Conservation (phyloP, 2,113 vertebrate species). For the Chelonoidis abingdonii region DNA sequence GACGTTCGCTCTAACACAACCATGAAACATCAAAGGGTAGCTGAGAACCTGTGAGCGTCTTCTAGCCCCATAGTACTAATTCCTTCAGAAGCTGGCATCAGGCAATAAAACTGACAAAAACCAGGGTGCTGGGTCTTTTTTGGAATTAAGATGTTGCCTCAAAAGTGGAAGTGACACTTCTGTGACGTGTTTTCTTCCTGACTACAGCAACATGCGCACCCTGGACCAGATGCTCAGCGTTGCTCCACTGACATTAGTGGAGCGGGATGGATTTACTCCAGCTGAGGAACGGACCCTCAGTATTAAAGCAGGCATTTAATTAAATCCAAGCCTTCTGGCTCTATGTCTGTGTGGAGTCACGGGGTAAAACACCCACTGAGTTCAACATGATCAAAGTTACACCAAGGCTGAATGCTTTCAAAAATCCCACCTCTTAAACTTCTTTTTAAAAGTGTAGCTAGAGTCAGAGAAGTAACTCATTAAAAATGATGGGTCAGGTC, state of each 20-base stretch:
- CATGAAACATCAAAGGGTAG: neutral
- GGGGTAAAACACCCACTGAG: neutral
- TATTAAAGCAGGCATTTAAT: neutral
- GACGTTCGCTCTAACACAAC: accelerated
- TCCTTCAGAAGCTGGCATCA: neutral
- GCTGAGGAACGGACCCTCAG: neutral
- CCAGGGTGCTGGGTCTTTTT: too few relatives aligned
- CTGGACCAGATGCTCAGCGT: neutral
- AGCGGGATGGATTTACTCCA: accelerated
- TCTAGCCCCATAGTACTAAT: neutral
- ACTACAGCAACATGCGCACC: neutral
- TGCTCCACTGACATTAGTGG: accelerated
- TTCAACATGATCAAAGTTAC: accelerated
- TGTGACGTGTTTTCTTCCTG: neutral
- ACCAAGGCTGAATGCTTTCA: slow-evolving; percentile 30
- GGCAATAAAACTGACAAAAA: neutral
- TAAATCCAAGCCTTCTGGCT: neutral
- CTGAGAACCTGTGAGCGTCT: neutral
- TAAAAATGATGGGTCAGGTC: neutral
- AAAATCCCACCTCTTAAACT: slow-evolving; percentile 28
- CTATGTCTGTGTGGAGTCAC: neutral
- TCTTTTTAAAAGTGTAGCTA: neutral
- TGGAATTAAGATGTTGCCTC: accelerated
- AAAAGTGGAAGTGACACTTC: accelerated
- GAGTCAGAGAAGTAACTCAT: neutral